Percentiles rank a stretch among this genome's conserved stretches.
Conservation (phyloP, 1,140 invertebrate species). For the Drosophila repletoides region DNA sequence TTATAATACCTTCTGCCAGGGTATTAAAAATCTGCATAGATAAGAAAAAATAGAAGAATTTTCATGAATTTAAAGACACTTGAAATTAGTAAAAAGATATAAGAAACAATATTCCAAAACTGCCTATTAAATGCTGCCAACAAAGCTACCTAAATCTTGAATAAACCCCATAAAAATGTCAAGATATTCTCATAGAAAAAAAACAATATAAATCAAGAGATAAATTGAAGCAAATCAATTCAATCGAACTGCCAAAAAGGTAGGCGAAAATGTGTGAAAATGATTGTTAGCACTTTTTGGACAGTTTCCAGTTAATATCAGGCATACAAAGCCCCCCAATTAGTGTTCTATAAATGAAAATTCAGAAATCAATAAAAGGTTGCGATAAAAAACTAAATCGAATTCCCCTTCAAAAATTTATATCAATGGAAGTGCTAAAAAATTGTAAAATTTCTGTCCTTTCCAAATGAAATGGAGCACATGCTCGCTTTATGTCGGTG, state of each 20-base stretch:
- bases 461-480: constrained; percentile 25
- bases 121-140: too few relatives aligned
- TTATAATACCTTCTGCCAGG: too few relatives aligned
- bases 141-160: neutral
- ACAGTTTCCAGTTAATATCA: constrained; percentile 26
- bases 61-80: too few relatives aligned
- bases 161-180: neutral
- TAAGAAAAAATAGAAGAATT: too few relatives aligned
- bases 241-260: constrained; percentile 5
- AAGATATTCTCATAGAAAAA: neutral
- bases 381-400: constrained; percentile 1
- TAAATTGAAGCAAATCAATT: constrained; percentile 10
- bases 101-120: too few relatives aligned
- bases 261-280: constrained; percentile 40
- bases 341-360: constrained; percentile 24
- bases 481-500: neutral
- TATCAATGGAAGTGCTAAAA: constrained; percentile 43
- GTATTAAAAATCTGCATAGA: too few relatives aligned
- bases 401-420: constrained; percentile 9
- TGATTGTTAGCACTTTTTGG: neutral
- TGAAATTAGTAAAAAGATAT: too few relatives aligned
- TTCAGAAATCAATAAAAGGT: neutral
- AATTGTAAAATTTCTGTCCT: neutral
- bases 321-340: constrained; percentile 40
- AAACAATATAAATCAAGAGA: neutral